Evolutionary conservation across 2,113 vertebrate genomes (phyloP).

Genomic region (Oryzias curvinotus): DNA sequence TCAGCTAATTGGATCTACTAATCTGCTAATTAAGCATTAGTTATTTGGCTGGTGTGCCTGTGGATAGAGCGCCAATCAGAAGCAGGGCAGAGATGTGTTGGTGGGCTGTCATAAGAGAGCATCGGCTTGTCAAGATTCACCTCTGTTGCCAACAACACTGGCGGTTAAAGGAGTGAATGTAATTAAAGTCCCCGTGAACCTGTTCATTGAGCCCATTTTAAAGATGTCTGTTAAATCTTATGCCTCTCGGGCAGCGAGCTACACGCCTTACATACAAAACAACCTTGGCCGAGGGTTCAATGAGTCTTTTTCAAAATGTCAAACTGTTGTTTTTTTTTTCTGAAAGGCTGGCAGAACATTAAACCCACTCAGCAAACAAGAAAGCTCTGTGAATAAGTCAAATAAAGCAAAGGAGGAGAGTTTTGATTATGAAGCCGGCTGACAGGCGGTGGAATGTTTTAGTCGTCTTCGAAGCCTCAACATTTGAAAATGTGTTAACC

Average conservation of each 20-base stretch:
- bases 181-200: conserved; percentile 77
- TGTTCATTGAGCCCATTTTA: conserved; percentile 72
- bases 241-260: conserved; percentile 40
- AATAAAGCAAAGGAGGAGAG: conserved; percentile 13
- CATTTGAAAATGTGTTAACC: too few relatives aligned
- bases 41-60: conserved; percentile 58
- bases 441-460: too few relatives aligned
- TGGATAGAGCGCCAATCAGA: conserved; percentile 64
- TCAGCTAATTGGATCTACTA: conserved; percentile 81
- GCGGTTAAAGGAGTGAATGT: conserved; percentile 65
- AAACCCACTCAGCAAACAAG: background rate
- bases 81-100: conserved; percentile 46
- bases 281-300: conserved; percentile 9
- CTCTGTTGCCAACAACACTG: conserved; percentile 56
- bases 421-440: too few relatives aligned
- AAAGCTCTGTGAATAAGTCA: background rate
- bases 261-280: conserved; percentile 37
- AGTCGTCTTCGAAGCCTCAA: too few relatives aligned
- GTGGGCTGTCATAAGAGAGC: conserved; percentile 68
- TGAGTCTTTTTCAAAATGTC: conserved; percentile 24
- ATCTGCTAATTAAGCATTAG: conserved; percentile 79
- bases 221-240: conserved; percentile 65
- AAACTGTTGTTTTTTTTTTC: conserved; percentile 14
- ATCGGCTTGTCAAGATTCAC: conserved; percentile 66
- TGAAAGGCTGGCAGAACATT: conserved; percentile 5